Evolutionary conservation across 2,888 invertebrate genomes (phyloP), one percentile per base, ranked within the genome.

Genomic region (Candidula unifasciata): DNA sequence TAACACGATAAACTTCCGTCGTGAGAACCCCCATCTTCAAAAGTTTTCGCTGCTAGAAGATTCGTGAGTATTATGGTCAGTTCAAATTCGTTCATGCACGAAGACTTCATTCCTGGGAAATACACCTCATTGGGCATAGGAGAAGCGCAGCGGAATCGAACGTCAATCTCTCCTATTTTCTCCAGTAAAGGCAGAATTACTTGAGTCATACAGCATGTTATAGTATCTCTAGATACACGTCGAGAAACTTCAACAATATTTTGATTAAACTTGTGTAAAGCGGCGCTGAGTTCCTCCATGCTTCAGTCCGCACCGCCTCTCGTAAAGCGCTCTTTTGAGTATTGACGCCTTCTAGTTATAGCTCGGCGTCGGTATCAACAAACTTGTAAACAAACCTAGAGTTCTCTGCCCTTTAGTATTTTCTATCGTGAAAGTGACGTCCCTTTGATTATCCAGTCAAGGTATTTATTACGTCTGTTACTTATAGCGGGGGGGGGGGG

Each of bases 261-360:
- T 33, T 80, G 73, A 54, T 80, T 82, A 82, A 87, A 87, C 54
- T 81, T 81, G 60, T 87, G 87, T 66, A 87, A 60, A 21, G 80
- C 80, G 24, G 81, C 78, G 27, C 84, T 87, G 35, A 87, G 80
- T 54, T 87, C 87, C 44, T 87, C 87, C 87, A 87, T 87, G 44
- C 52, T 82, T 27, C 0, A 2, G 16, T 44, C 44, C 44, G 44
- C 44, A 1, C 44, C 13, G 44, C 44, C 27, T 18, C 64, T 73
- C 37, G 73, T 79, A 10, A 44, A 24, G 21, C 27, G 33, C 60
- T 37, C 68, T n/a, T n/a, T 27, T 8, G 54, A 33, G 44, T 68
- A 52, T 54, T 57, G 57, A 37, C n/a, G 76, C 73, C 80, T 71
- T 80, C 44, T 71, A 60, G 66, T 57, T 57, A 81, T 57, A 60